Conservation (phyloP, 2,113 vertebrate genomes). For the Eulemur macaco region DNA sequence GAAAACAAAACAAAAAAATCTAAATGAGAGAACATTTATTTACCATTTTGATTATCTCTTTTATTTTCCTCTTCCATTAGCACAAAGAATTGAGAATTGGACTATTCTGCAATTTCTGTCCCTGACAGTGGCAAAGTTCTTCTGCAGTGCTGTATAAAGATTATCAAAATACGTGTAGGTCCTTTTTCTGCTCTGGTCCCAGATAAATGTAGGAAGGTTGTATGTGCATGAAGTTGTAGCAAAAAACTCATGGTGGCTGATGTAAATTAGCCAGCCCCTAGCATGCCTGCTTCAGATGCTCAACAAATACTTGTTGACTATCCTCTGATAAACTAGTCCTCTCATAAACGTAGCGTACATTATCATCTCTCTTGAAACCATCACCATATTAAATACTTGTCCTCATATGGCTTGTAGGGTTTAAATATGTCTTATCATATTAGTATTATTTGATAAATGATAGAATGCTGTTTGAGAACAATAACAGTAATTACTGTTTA, state of each 20-base stretch:
- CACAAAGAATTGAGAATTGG: not conserved
- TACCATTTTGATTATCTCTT: not conserved
- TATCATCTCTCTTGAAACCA: constrained; percentile 15
- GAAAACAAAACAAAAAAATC: not conserved
- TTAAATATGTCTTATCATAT: constrained; percentile 15
- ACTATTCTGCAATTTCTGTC: not conserved
- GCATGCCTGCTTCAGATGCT: not conserved
- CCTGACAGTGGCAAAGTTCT: not conserved
- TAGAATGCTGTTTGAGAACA: no score
- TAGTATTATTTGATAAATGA: not conserved
- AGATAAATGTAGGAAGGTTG: not conserved
- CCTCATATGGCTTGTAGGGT: not conserved
- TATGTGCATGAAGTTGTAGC: not conserved
- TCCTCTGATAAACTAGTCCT: not conserved
- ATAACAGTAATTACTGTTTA: not conserved
- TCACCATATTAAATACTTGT: constrained; percentile 20
- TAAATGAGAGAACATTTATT: not conserved
- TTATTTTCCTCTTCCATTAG: not conserved
- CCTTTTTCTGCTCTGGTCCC: not conserved
- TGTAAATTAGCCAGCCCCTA: not conserved
- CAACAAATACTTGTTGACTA: not conserved
- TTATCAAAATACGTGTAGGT: not conserved
- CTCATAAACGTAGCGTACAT: not conserved
- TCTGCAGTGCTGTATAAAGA: not conserved
- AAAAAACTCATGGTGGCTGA: not conserved